Base-by-base conservation (phyloP, 2,888 invertebrate genomes). In the Caenorhabditis sp. region DNA sequence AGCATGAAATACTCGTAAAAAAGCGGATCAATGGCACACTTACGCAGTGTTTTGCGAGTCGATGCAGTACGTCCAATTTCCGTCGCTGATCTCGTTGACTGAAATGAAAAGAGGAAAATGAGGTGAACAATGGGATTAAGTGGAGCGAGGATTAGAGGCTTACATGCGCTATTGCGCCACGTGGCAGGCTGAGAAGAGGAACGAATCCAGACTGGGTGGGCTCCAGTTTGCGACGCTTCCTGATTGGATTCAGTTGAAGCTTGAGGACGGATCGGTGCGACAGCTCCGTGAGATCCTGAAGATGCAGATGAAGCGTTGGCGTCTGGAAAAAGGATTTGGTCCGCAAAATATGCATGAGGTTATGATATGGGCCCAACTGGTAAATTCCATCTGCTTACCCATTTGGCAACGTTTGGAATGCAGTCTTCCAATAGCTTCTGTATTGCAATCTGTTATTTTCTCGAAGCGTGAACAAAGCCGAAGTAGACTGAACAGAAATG, bases 81-180 rank as follows among this genome's bases (percentile, higher is more conserved):
- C 72, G 71, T 72, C 78, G 45, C 72, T 73, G 59, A 63, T 58
- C 43, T 73, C 70, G 50, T 50, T 68, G 52, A 65, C 76, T 76
- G 71, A 22, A 76, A 76, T 35, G 41, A 45, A 45, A 55, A 66
- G 46, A 63, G 56, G 56, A 39, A 30, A 58, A 73, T 53, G 43
- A 45, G 50, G 27, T 32, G 53, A 62, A 73, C 59, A 66, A 73
- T 65, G 37, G 63, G 56, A 55, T 74, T 58, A 74, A 52, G n/a
- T 43, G 13, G 35, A 32, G n/a, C 11, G 37, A 30, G 45, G 58
- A 74, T 66, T 70, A 70, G 24, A 27, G 39, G 45, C 68, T 75
- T 62, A 75, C 68, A 75, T 37, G 55, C 45, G 43, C 37, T 45
- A 41, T 62, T 56, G 35, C 73, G 65, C 27, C 48, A 68, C 50